phyloP scores from a whole-genome alignment of 1,140 invertebrate species.

The Linepithema humile region DNA sequence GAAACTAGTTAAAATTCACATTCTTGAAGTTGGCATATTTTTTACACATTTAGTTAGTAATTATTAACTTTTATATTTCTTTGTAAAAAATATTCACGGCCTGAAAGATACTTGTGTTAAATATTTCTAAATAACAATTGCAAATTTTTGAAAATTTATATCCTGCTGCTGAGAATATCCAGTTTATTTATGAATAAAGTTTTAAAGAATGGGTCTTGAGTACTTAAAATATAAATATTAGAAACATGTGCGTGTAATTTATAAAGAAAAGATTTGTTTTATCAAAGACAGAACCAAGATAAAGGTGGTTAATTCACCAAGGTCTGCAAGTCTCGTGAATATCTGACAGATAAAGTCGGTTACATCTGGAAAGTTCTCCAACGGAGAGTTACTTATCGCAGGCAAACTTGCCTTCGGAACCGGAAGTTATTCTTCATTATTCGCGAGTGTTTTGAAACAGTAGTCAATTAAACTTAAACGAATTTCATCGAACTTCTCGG shows the following conservation, averaged over 20 bases:
- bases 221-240: too few species aligned
- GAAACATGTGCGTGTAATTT: background rate
- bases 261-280: conserved; percentile 18
- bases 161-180: background rate
- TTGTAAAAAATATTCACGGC: background rate
- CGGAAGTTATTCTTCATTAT: conserved; percentile 55
- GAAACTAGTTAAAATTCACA: background rate
- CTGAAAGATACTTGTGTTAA: background rate
- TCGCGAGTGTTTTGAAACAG: conserved; percentile 57
- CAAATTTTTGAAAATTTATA: background rate
- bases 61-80: background rate
- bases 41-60: background rate
- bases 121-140: background rate
- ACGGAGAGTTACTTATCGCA: conserved; percentile 48
- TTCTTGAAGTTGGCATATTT: background rate
- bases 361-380: conserved; percentile 39
- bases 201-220: conserved; percentile 16
- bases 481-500: conserved; percentile 54
- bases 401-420: conserved; percentile 44
- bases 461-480: conserved; percentile 57
- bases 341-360: conserved; percentile 52
- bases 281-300: conserved; percentile 9
- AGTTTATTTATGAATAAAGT: background rate
- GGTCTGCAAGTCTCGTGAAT: background rate
- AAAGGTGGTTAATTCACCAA: conserved; percentile 36